Base-by-base conservation (phyloP, 2,888 invertebrate genomes). In the Hemaris fuciformis region DNA sequence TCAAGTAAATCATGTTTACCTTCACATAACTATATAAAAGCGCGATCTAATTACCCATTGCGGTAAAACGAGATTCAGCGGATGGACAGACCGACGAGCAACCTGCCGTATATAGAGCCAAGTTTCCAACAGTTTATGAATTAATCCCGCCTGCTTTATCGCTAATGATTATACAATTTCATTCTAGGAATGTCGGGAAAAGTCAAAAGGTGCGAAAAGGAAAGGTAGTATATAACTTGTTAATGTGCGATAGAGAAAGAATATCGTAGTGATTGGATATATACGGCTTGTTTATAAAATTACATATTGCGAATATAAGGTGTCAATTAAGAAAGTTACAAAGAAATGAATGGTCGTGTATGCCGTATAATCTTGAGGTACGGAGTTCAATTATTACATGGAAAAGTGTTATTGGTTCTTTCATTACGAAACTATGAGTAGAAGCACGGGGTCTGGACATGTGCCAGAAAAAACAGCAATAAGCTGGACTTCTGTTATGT, bases 31-130 rank as follows among this genome's bases (percentile, higher is more conserved):
- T 25, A 43, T 71, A 65, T 68, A 65, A 59, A 65, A 70, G 65
- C 64, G 61, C 64, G 71, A 66, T 66, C 71, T 66, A 69, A 70
- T 69, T 71, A 68, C 61, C 67, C 68, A 65, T 65, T 57, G 53
- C 41, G 25, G 41, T 53, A 15, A 64, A 68, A 23, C 67, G 53
- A 63, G 65, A 60, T 62, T 46, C 42, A 64, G 59, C 61, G 58
- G 67, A 70, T 62, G 65, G 66, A 62, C 64, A 46, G 61, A 64
- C 60, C 31, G 20, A 23, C 22, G 13, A 2, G 25, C 58, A 27
- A 43, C 43, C 22, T 34, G 27, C 43, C 43, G 15, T 43, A n/a
- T 53, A 53, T 20, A 53, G 53, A 31, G 8, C 10, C 18, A 3
- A 31, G 53, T 31, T 53, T 31, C 31, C 53, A 48, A 8, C 48